A percentile compares a stretch with the other conserved stretches of the same genome.
Evolutionary conservation across 2,113 vertebrate genomes (phyloP).

Genomic region (Potamarius usumacintae): DNA sequence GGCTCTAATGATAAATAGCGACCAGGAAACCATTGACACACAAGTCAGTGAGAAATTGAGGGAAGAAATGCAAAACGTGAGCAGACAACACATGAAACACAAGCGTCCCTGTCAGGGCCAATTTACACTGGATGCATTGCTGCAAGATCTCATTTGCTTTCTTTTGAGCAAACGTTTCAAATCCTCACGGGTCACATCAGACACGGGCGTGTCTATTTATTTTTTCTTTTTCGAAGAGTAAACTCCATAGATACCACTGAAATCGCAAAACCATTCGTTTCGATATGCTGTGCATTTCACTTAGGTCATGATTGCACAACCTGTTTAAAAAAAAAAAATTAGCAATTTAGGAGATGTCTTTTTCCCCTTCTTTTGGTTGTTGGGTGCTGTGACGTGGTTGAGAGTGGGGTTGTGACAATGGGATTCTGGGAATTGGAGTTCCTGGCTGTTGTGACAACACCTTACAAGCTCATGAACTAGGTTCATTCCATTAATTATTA

Average conservation of each 20-base stretch:
- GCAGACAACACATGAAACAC: not conserved
- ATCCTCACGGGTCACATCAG: not conserved
- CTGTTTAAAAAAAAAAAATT: not conserved
- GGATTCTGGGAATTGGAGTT: not conserved
- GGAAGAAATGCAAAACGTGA: constrained; percentile 6
- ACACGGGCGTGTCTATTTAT: not conserved
- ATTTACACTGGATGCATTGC: not conserved
- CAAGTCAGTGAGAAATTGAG: not conserved
- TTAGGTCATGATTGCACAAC: not conserved
- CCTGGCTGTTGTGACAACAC: not conserved
- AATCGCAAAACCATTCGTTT: not conserved
- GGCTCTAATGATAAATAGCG: constrained; percentile 45
- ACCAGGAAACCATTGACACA: constrained; percentile 29
- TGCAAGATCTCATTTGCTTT: not conserved
- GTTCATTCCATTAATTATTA: not conserved
- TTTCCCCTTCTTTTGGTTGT: not conserved
- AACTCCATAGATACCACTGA: not conserved
- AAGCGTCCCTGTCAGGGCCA: not conserved
- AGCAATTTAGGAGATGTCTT: not conserved
- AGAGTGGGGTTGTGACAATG: not conserved
- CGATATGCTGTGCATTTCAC: not conserved
- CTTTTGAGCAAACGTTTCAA: not conserved
- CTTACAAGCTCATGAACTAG: not conserved
- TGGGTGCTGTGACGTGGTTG: not conserved
- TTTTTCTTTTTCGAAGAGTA: not conserved